These are phyloP conservation scores for Montipora capitata DNA, from an alignment of 92 coral and sea anemone genomes.

Conservation along the genomic window DNA sequence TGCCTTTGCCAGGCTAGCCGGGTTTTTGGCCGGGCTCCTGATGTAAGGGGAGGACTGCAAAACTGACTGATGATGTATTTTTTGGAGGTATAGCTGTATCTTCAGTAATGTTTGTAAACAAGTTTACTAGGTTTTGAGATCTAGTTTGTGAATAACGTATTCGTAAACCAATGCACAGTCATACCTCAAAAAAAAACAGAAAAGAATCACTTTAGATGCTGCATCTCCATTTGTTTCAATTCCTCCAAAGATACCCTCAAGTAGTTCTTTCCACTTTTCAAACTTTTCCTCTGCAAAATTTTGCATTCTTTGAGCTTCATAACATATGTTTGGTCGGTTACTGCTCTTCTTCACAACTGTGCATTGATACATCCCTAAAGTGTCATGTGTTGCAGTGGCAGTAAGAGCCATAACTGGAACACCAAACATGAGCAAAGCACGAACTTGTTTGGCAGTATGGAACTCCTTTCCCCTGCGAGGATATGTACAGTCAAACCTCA, in stretches of 20 bases:
- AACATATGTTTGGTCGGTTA: not conserved
- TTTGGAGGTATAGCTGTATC: no score
- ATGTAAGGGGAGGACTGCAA: no score
- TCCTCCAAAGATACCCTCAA: constrained; percentile 23
- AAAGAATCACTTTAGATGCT: no score
- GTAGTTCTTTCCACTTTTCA: constrained; percentile 28
- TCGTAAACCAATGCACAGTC: no score
- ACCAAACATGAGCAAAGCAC: constrained; percentile 25
- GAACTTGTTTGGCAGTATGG: constrained; percentile 36
- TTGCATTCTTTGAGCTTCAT: no score
- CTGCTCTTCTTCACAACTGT: not conserved
- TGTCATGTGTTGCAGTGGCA: constrained; percentile 15
- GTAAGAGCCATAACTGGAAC: constrained; percentile 61
- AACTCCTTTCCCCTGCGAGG: constrained; percentile 53
- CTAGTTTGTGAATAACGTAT: no score
- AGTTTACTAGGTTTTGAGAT: constrained; percentile 25
- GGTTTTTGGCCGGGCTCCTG: no score
- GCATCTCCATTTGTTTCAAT: constrained; percentile 15
- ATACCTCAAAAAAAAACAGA: constrained; percentile 15
- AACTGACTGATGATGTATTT: no score
- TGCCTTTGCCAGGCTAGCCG: no score
- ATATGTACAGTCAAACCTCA: no score
- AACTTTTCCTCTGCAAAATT: no score
- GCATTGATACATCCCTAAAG: not conserved
- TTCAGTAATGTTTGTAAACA: constrained; percentile 52